Conservation (phyloP, 1,140 invertebrate species). For the Zaprionus davidi region DNA sequence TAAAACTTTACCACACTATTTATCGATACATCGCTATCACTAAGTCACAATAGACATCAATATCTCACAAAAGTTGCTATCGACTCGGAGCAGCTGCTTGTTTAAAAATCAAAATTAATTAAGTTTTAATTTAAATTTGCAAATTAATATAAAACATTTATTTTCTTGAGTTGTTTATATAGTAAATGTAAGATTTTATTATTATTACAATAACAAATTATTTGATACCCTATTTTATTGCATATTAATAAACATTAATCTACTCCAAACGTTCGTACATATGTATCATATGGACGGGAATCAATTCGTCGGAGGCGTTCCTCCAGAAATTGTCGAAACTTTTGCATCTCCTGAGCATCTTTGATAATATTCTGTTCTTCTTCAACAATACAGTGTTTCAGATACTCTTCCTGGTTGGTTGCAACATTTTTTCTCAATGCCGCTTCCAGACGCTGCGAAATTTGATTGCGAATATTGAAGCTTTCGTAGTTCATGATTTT, state of each 20-base stretch:
- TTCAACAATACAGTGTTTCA: conserved; percentile 18
- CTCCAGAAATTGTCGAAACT: conserved; percentile 63
- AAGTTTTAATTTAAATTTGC: neutral
- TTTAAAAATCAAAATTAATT: neutral
- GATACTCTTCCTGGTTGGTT: neutral
- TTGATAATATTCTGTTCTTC: conserved; percentile 42
- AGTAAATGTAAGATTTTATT: neutral
- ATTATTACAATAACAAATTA: neutral
- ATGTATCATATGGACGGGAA: conserved; percentile 52
- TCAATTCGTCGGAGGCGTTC: conserved; percentile 47
- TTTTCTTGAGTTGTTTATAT: neutral
- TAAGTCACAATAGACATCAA: neutral
- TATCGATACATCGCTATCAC: neutral
- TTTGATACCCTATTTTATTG: neutral
- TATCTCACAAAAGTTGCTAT: neutral
- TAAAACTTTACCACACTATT: neutral
- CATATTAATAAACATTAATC: conserved; percentile 25
- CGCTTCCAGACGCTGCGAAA: conserved; percentile 39
- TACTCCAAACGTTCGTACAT: conserved; percentile 50
- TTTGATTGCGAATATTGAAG: conserved; percentile 51
- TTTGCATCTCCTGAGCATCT: conserved; percentile 45
- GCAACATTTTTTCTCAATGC: conserved; percentile 14
- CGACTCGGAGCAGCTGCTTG: neutral
- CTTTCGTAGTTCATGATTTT: conserved; percentile 64
- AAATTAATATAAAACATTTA: neutral